Percentiles rank a stretch among this genome's conserved stretches.
Conservation (phyloP, 2,888 invertebrate genomes). For the Andrena bucephala region DNA sequence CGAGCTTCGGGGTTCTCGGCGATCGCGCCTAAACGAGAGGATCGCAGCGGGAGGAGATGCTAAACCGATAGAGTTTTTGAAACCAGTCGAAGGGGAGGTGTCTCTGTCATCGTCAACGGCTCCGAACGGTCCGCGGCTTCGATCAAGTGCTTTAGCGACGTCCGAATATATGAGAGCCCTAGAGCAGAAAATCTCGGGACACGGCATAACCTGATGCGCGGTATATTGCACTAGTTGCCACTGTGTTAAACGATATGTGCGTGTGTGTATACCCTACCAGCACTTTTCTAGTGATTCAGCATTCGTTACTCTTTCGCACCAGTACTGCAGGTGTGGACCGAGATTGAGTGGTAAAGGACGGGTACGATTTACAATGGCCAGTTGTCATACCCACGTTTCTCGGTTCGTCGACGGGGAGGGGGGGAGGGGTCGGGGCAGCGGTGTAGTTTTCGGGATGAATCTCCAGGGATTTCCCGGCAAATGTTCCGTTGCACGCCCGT, state of each 20-base stretch:
- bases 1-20: constrained; percentile 4
- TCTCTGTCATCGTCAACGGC: constrained; percentile 32
- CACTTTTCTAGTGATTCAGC: constrained; percentile 41
- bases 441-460: constrained; percentile 29
- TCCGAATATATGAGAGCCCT: constrained; percentile 32
- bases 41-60: constrained; percentile 43
- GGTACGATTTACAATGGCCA: constrained; percentile 42
- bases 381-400: constrained; percentile 46
- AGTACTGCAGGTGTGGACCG: constrained; percentile 51
- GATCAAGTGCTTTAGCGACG: constrained; percentile 26
- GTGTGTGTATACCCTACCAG: constrained; percentile 19
- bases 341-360: constrained; percentile 39
- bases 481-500: constrained; percentile 23
- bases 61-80: constrained; percentile 49
- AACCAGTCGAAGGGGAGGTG: constrained; percentile 32
- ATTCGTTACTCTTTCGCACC: constrained; percentile 18
- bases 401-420: constrained; percentile 30
- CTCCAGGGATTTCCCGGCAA: constrained; percentile 34
- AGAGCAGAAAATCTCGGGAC: constrained; percentile 24
- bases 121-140: constrained; percentile 46
- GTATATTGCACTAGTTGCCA: constrained; percentile 39
- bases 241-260: constrained; percentile 23
- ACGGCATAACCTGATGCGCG: constrained; percentile 57
- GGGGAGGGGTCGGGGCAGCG: constrained; percentile 30
- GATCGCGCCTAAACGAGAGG: constrained; percentile 17